Evolutionary conservation across 1,140 invertebrate species (phyloP).

Genomic region (Leucophenga varia): DNA sequence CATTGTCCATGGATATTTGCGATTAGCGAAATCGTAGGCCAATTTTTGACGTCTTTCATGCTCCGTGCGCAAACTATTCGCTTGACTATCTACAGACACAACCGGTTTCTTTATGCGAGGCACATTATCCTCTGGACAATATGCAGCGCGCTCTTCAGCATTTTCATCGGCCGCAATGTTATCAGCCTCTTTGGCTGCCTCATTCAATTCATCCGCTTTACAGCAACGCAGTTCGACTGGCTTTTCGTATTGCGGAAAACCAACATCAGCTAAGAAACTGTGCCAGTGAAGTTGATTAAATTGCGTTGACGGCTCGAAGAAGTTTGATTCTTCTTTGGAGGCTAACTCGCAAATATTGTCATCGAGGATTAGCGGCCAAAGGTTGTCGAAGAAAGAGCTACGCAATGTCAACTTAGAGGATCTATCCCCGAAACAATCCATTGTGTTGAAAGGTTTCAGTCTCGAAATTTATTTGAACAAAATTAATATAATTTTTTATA

Average conservation of each 20-base stretch:
- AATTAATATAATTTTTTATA: too few relatives aligned
- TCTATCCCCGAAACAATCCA: too few relatives aligned
- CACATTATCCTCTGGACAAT: neutral
- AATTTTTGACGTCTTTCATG: slow-evolving; percentile 26
- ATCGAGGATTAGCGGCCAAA: slow-evolving; percentile 41
- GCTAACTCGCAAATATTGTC: slow-evolving; percentile 32
- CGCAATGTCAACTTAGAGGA: slow-evolving; percentile 16
- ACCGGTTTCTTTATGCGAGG: slow-evolving; percentile 14
- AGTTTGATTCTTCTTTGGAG: slow-evolving; percentile 8
- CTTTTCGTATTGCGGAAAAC: slow-evolving; percentile 26
- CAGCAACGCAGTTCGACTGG: slow-evolving; percentile 30
- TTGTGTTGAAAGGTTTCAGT: too few relatives aligned
- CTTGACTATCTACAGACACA: slow-evolving; percentile 14
- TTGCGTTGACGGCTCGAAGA: slow-evolving; percentile 21
- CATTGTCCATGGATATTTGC: slow-evolving; percentile 43
- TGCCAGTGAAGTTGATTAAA: slow-evolving; percentile 35
- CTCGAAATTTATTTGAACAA: too few relatives aligned
- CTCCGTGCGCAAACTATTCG: slow-evolving; percentile 1
- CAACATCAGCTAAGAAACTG: slow-evolving; percentile 23
- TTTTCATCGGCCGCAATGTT: slow-evolving; percentile 5
- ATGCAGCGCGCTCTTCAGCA: neutral
- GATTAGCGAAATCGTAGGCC: slow-evolving; percentile 37
- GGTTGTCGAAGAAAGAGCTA: slow-evolving; percentile 31
- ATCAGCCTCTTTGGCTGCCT: slow-evolving; percentile 1
- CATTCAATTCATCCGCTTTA: slow-evolving; percentile 6